A percentile compares a stretch with the other conserved stretches of the same genome.
Evolutionary conservation across 92 coral and sea anemone species (phyloP).

Genomic region (Diadumene lineata): DNA sequence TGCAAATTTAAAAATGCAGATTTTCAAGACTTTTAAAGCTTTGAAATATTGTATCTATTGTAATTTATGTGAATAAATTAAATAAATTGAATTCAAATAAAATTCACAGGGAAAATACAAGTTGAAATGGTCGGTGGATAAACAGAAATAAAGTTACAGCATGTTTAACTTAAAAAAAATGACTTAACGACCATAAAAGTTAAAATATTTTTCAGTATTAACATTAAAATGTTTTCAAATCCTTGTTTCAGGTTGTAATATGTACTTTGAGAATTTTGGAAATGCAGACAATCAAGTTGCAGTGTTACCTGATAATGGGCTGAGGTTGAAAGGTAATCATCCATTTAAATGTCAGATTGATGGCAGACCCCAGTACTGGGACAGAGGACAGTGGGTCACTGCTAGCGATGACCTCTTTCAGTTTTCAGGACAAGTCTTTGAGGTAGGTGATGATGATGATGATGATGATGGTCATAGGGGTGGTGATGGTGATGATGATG

Average conservation of each 20-base stretch:
- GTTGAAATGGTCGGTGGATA: too few relatives aligned
- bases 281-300: not conserved
- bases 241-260: not conserved
- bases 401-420: conserved; percentile 3
- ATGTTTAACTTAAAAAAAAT: too few relatives aligned
- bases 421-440: not conserved
- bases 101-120: too few relatives aligned
- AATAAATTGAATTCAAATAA: too few relatives aligned
- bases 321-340: not conserved
- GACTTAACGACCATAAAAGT: too few relatives aligned
- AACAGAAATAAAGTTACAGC: too few relatives aligned
- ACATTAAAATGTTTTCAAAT: too few relatives aligned
- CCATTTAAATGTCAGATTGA: not conserved
- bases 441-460: not conserved
- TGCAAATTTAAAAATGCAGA: too few relatives aligned
- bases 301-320: not conserved
- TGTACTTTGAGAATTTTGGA: not conserved
- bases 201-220: too few relatives aligned
- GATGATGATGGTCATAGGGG: not conserved
- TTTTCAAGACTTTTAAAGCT: too few relatives aligned
- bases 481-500: not conserved
- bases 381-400: not conserved
- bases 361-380: conserved; percentile 3
- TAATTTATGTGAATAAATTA: too few relatives aligned
- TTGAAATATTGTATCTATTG: too few relatives aligned